Percentiles rank a stretch among this genome's conserved stretches.
Evolutionary conservation across 2,797 vertebrate species (phyloP).

Genomic region (Danio choprae): DNA sequence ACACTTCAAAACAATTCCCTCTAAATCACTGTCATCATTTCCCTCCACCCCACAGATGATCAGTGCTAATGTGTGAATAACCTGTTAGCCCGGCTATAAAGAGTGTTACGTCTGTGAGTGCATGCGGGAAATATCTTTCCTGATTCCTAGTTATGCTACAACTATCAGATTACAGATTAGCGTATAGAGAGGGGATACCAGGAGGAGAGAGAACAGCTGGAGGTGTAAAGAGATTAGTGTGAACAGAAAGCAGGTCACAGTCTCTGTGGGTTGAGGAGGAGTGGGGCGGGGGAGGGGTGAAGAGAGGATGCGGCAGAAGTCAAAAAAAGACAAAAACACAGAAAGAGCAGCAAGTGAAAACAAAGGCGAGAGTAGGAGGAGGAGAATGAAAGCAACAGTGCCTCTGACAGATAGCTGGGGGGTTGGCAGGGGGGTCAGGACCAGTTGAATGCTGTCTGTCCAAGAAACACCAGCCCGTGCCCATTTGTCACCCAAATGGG

Average conservation of each 20-base stretch:
- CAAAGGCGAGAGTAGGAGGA: conserved; percentile 19
- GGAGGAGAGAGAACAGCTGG: conserved; percentile 55
- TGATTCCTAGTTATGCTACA: conserved; percentile 9
- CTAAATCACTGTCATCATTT: neutral
- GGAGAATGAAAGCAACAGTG: conserved; percentile 40
- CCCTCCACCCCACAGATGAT: neutral
- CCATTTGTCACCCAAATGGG: conserved; percentile 26
- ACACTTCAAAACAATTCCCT: neutral
- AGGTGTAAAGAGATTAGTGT: conserved; percentile 55
- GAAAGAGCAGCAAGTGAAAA: conserved; percentile 24
- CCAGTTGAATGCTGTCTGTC: conserved; percentile 19
- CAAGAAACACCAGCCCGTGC: conserved; percentile 18
- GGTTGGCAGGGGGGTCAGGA: conserved; percentile 29
- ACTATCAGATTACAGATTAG: conserved; percentile 52
- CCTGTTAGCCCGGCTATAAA: conserved; percentile 3
- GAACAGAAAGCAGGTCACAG: conserved; percentile 50
- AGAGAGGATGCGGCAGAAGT: conserved; percentile 23
- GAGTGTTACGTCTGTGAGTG: neutral
- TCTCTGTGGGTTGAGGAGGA: conserved; percentile 22
- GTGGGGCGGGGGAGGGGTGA: neutral
- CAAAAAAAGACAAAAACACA: conserved; percentile 32
- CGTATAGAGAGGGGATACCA: conserved; percentile 5
- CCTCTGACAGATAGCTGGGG: neutral
- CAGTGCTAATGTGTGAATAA: conserved; percentile 3
- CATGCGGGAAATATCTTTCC: conserved; percentile 29